Percentiles rank a stretch among this genome's conserved stretches.
Evolutionary conservation across 2,888 invertebrate species (phyloP).

Genomic region (Eumacrocentrus americanus): DNA sequence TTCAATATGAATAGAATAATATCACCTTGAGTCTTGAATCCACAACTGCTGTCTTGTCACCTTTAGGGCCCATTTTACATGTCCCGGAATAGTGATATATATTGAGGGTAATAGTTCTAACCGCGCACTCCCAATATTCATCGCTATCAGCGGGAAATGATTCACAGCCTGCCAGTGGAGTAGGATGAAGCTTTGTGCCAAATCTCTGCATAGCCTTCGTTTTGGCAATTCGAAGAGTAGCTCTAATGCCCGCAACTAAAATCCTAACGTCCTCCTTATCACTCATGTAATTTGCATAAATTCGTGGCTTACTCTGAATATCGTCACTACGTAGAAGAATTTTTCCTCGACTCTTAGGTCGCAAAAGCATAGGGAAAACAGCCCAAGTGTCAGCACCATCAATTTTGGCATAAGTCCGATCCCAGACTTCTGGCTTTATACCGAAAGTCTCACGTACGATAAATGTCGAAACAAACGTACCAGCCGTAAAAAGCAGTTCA

Average conservation of each 20-base stretch:
- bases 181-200: conserved; percentile 63
- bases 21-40: conserved; percentile 66
- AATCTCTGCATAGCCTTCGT: conserved; percentile 66
- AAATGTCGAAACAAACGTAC: conserved; percentile 66
- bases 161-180: conserved; percentile 64
- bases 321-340: conserved; percentile 67
- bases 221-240: conserved; percentile 63
- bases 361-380: conserved; percentile 65
- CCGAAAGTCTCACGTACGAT: conserved; percentile 65
- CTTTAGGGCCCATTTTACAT: conserved; percentile 71
- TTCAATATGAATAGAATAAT: no score
- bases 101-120: conserved; percentile 65
- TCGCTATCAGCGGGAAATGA: conserved; percentile 63
- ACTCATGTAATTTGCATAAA: conserved; percentile 73
- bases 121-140: conserved; percentile 69
- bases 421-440: conserved; percentile 66
- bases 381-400: conserved; percentile 57
- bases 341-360: conserved; percentile 69
- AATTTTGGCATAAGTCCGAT: conserved; percentile 65
- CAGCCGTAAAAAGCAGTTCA: conserved; percentile 72
- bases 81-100: conserved; percentile 70
- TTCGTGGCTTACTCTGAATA: conserved; percentile 68
- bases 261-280: conserved; percentile 66
- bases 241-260: conserved; percentile 65
- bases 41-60: conserved; percentile 69